phyloP scores from a whole-genome alignment of 2,888 invertebrate species.

The Platycnemis pennipes region DNA sequence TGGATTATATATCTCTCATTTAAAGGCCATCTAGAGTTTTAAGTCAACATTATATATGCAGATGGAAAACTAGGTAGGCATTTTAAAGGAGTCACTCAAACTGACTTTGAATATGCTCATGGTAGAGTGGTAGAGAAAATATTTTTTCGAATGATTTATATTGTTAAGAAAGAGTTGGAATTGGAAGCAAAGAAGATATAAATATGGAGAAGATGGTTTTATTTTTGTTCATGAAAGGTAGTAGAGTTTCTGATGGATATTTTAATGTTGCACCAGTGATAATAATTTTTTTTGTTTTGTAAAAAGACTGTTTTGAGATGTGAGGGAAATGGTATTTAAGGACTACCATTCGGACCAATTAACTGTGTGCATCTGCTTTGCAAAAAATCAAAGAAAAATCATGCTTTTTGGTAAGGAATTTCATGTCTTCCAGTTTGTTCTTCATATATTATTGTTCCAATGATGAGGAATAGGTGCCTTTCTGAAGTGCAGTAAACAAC shows the following conservation, averaged over 20 bases:
- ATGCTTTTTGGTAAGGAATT: not conserved
- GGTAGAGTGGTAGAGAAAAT: constrained; percentile 41
- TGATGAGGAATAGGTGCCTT: not conserved
- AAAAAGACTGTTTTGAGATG: constrained; percentile 39
- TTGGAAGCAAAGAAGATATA: constrained; percentile 36
- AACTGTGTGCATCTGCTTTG: not conserved
- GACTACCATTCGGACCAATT: not conserved
- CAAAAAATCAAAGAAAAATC: constrained; percentile 19
- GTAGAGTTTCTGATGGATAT: constrained; percentile 41
- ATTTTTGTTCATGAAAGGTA: constrained; percentile 52
- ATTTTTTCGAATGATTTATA: constrained; percentile 63
- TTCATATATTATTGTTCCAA: constrained; percentile 11
- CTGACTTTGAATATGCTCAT: constrained; percentile 51
- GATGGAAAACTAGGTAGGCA: constrained; percentile 46
- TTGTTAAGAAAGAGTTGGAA: constrained; percentile 23
- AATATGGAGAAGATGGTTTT: constrained; percentile 54
- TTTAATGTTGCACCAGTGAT: constrained; percentile 15
- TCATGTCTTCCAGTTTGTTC: constrained; percentile 32
- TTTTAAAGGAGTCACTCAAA: constrained; percentile 18
- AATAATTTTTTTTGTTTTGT: constrained; percentile 43
- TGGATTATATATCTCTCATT: constrained; percentile 53
- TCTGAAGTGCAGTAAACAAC: constrained; percentile 16
- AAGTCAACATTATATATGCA: constrained; percentile 17
- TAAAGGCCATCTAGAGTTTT: constrained; percentile 48
- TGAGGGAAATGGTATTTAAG: not conserved